Evolutionary conservation across 2,113 vertebrate genomes (phyloP), one percentile per base, ranked within the genome.

Genomic region (Chloropsis hardwickii): DNA sequence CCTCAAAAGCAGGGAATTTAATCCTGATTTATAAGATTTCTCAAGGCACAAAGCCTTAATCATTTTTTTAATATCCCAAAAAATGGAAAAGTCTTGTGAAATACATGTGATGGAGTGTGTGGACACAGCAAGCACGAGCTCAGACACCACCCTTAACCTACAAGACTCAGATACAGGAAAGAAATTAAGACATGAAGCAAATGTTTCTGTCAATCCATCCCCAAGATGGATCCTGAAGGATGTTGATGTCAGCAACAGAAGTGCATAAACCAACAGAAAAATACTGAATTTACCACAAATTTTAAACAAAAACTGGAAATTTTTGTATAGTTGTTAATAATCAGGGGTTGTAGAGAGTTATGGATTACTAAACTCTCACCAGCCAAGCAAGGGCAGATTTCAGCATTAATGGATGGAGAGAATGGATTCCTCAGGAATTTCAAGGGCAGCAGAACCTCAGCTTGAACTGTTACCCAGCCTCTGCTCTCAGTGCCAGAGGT

Each of bases 281-380:
- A 44, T 4, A 19, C 4, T 5, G 2, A 10, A 22, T 53, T 58
- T 73, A 6, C 23, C n/a, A 35, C 19, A 4, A 11, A n/a, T 83
- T 83, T 73, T 37, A 37, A 54, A 16, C 4, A 17, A 69, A 35
- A 2, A 4, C 7, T 16, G 31, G 50, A 10, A 54, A 31, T 11
- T 3, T 69, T 35, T 3, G 16, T 47, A 1, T 14, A n/a, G 31
- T 54, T 58, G 54, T 45, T 84, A 90, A 77, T 28, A 79, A 80
- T 14, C 19, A 5, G 31, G 6, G 5, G 53, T 8, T 90, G 78
- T 62, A 70, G 73, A 90, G 65, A 86, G 62, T 86, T 93, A 19
- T 73, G 77, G 96, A 51, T 96, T 69, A 72, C 65, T 73, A 53
- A 95, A 61, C 64, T 65, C 77, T 77, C 96, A 79, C 66, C 85